Base-by-base conservation (phyloP, 2,797 vertebrate genomes). In the Malacoraja senta region DNA sequence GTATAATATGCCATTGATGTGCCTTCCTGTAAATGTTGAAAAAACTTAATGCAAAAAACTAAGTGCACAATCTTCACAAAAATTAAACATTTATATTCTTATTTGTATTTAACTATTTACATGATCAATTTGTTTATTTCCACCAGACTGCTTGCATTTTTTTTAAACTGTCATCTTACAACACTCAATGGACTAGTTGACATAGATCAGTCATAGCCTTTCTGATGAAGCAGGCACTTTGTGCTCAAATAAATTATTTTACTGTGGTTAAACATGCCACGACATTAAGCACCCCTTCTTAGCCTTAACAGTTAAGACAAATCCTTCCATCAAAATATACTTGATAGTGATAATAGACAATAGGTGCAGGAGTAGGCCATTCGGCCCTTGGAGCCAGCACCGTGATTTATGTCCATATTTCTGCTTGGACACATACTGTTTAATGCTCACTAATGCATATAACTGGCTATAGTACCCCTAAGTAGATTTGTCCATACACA, bases 61-160 rank as follows among this genome's bases (percentile, higher is more conserved):
- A 26, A 68, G n/a, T 88, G 84, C 65, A 32, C 17, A 68, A 35
- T 68, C 32, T 88, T 88, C 19, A 88, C 65, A 88, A n/a, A 61
- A 32, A 88, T 68, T 88, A 88, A 88, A 88, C n/a, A 35, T 88
- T 68, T 88, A 88, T 35, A 68, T 32, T 88, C 68, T 88, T 13
- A 32, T 8, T 88, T 88, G 65, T 88, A 19, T 10, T 88, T 68
- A 79, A 19, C 35, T 8, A 88, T 83, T 83, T 58, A 53, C 21
- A 8, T 44, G 9, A 35, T 68, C 61, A 35, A 68, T 68, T 68
- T 88, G 61, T 26, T 81, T 81, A 81, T 9, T 44, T 81, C 32
- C 38, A 83, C 44, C 21, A 26, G 21, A 8, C 44, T 80, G 4
- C 35, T 44, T 21, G 17, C 17, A 38, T n/a, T 78, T 44, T 8